Evolutionary conservation across 30 jellyfish, hydroid and myxozoan species (phyloP), one percentile per base, ranked within the genome.

Genomic region (Aurelia aurita): DNA sequence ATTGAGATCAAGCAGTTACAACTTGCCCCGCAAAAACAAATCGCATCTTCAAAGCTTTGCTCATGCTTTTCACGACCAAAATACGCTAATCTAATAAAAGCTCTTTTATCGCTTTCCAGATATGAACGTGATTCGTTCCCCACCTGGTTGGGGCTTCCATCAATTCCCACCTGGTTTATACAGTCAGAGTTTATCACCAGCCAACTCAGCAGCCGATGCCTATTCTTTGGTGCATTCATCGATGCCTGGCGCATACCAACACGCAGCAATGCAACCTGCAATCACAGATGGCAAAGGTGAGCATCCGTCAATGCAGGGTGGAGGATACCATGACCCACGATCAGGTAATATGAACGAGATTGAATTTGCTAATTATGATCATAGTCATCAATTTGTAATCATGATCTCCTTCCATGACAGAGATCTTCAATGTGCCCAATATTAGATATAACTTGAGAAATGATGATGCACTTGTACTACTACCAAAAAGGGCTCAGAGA

Each of bases 121-220:
- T 60, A 84, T 93, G 96, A 74, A 77, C 64, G 92, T 75, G 51
- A 93, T 93, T 69, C 98, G 99, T 34, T 95, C 99, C 10, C 99
- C 99, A 15, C 77, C 97, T 19, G 96, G 91, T 23, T 95, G 99
- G 99, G 84, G 96, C n/a, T 83, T 79, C 31, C 97, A 95, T 73
- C 87, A 89, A 44, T 82, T 82, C 35, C 87, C 96, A 22, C 83
- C 93, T 34, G 98, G 98, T 21, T 23, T 89, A 47, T 95, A 95
- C 97, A 96, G 97, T 57, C 99, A 95, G 39, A 95, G 89, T 87
- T 43, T 95, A 19, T 95, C 99, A 18, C 99, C 99, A 15, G 79
- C 97, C 31, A 87, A 88, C 81, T n/a, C 96, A 6, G 90, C 92
- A 0, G 90, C 90, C 11, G 97, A 83, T 69, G 97, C 97, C 11